A percentile compares a stretch with the other conserved stretches of the same genome.
These are phyloP conservation scores for Xenopus borealis DNA, from an alignment of 2,113 vertebrate species.

Conservation along the genomic window DNA sequence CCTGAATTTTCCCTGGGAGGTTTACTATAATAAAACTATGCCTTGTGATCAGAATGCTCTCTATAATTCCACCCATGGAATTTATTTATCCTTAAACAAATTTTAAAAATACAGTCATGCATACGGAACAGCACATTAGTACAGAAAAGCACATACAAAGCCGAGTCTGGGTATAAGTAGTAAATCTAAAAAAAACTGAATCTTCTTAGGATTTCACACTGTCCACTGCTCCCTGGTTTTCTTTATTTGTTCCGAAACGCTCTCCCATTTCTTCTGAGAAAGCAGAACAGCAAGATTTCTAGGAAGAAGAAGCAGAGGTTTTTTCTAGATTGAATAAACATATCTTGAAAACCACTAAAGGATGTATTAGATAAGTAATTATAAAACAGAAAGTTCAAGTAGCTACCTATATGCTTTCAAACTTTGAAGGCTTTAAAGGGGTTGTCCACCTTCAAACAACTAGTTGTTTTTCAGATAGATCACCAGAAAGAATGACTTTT, in stretches of 20 bases:
- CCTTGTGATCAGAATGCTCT: not conserved
- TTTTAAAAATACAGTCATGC: not conserved
- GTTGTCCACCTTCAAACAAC: too few species aligned
- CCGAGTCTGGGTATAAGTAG: not conserved
- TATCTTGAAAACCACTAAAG: too few species aligned
- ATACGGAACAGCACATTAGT: conserved; percentile 10
- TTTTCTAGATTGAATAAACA: too few species aligned
- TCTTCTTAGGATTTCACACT: conserved; percentile 68
- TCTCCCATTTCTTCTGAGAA: conserved; percentile 73
- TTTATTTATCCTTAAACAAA: too few species aligned
- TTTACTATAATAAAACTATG: too few species aligned
- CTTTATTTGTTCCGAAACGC: conserved; percentile 62
- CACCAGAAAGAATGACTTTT: too few species aligned
- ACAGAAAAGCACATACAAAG: conserved; percentile 3
- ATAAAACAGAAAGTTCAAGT: too few species aligned
- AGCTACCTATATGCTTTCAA: too few species aligned
- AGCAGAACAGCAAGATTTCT: conserved; percentile 82
- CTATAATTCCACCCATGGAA: not conserved
- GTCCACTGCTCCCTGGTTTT: conserved; percentile 60
- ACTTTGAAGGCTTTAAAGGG: too few species aligned
- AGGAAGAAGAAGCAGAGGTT: conserved; percentile 38
- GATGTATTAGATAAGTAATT: too few species aligned
- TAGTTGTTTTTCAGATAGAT: too few species aligned
- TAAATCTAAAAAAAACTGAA: not conserved
- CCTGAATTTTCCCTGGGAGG: too few species aligned